phyloP scores from a whole-genome alignment of 2,797 vertebrate genomes.

The Hyperoplus lanceolatus region DNA sequence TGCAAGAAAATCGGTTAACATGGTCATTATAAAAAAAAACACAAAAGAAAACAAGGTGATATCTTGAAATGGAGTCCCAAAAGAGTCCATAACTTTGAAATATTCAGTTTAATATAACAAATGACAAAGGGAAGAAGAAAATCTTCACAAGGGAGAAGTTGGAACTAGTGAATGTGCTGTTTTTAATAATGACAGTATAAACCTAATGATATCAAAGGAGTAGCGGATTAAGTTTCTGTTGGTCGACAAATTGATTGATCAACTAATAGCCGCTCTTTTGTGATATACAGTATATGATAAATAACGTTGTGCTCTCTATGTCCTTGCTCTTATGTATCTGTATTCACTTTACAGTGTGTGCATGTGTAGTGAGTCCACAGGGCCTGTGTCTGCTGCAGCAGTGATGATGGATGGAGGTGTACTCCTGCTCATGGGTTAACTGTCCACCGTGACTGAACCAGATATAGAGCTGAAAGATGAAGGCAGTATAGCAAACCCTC shows the following conservation, averaged over 20 bases:
- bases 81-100: neutral
- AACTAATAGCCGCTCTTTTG: neutral
- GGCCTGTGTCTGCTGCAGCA: slow-evolving; percentile 12
- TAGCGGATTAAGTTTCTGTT: neutral
- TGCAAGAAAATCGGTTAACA: neutral
- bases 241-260: too few species aligned
- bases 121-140: neutral
- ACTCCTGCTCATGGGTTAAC: slow-evolving; percentile 57
- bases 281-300: neutral
- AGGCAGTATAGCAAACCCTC: slow-evolving; percentile 73
- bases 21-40: too few species aligned
- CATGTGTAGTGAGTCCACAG: neutral
- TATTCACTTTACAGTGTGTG: neutral
- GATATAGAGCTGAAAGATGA: slow-evolving; percentile 74
- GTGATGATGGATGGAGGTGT: slow-evolving; percentile 58
- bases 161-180: neutral
- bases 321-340: neutral
- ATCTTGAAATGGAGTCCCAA: neutral
- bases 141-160: neutral
- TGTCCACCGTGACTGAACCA: slow-evolving; percentile 41
- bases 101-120: neutral
- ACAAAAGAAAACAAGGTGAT: neutral
- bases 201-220: neutral
- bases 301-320: neutral
- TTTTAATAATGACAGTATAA: neutral